Evolutionary conservation across 2,113 vertebrate genomes (phyloP).

Genomic region (Daboia siamensis): DNA sequence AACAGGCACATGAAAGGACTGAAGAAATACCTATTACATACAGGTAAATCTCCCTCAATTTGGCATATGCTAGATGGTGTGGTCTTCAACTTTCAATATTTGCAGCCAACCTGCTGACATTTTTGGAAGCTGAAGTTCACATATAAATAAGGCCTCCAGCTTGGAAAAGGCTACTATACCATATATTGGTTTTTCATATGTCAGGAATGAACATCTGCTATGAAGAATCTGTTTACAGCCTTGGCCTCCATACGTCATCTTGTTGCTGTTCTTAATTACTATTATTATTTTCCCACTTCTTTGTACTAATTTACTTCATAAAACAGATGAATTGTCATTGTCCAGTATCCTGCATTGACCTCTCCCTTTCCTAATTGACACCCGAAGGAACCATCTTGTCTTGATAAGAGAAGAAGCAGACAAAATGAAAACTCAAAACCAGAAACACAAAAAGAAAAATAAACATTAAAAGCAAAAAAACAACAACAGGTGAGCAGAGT

Average conservation of each 20-base stretch:
- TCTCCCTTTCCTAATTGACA: neutral
- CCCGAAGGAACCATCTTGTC: neutral
- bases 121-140: neutral
- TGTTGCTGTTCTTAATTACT: neutral
- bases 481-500: neutral
- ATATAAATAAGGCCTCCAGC: neutral
- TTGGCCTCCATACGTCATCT: neutral
- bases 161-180: neutral
- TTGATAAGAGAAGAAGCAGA: neutral
- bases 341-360: neutral
- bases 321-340: neutral
- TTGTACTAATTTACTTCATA: neutral
- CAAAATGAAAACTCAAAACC: neutral
- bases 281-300: neutral
- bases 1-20: neutral
- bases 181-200: neutral
- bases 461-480: neutral
- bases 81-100: neutral
- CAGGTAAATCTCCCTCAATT: neutral
- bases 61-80: neutral
- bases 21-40: neutral
- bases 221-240: neutral
- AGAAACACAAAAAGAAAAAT: neutral
- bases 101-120: neutral
- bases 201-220: neutral